Base-by-base conservation (phyloP, 2,888 invertebrate species). In the Yponomeuta malinellus region DNA sequence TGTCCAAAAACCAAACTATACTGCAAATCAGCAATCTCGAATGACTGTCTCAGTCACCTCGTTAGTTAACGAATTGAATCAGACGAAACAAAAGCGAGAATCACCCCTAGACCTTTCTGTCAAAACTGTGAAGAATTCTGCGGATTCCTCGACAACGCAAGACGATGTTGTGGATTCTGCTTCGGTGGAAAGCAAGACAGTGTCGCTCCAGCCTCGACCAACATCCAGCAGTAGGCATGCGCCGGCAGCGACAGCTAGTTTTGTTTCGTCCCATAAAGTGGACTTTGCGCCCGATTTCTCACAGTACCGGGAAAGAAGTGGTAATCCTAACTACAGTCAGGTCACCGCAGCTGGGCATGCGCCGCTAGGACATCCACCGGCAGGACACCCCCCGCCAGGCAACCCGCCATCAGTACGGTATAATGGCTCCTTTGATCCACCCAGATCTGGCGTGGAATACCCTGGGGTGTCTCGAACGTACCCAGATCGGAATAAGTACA, bases 91-190 rank as follows among this genome's bases (percentile, higher is more conserved):
- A 73, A 95, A 95, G 81, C 93, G 95, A 63, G 96, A 96, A 84
- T 97, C 96, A 10, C 97, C 97, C 0, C 87, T 98, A 73, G 98
- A 98, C 88, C 92, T 98, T 71, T 97, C 97, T 0, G 96, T 97
- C 68, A 97, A 97, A 84, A 97, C 97, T 1, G 95, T 97, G 0
- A 95, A 97, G 82, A 97, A 97, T 70, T 95, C 97, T 4, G 97
- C 97, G 0, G 97, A 97, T 86, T 97, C 97, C 0, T 97, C 97
- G 0, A 97, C 97, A 0, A 95, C 96, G 15, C 94, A 94, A 78
- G 95, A 95, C 78, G 94, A 94, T 71, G 84, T 90, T 3, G 80
- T 90, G 15, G 94, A 94, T 78, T 90, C 90, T 23, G 84, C 80
- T 33, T 80, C 85, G 10, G 77, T 81, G 73, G 92, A 92, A 74